A percentile compares a stretch with the other conserved stretches of the same genome.
These are phyloP conservation scores for Varecia variegata DNA, from an alignment of 2,797 vertebrate genomes.

Conservation along the genomic window DNA sequence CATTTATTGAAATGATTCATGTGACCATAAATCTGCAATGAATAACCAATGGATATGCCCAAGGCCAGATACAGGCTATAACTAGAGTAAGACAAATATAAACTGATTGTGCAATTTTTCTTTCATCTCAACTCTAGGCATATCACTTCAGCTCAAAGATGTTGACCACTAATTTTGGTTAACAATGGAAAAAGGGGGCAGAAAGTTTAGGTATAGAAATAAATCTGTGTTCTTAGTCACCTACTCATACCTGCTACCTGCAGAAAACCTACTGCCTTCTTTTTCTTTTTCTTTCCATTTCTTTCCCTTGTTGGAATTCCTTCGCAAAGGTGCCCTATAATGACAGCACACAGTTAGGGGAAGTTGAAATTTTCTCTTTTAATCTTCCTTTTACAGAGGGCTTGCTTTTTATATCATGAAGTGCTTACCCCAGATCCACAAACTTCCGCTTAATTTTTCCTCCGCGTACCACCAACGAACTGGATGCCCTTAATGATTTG, in stretches of 20 bases:
- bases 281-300: slow-evolving; percentile 84
- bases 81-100: neutral
- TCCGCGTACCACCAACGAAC: slow-evolving; percentile 83
- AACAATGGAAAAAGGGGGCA: neutral
- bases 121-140: neutral
- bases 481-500: slow-evolving; percentile 81
- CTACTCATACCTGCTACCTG: slow-evolving; percentile 87
- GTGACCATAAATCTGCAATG: neutral
- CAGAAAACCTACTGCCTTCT: slow-evolving; percentile 83
- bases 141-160: neutral
- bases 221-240: neutral
- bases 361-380: neutral
- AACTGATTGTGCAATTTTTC: neutral
- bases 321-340: slow-evolving; percentile 85
- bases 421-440: slow-evolving; percentile 88
- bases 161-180: neutral
- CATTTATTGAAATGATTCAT: neutral
- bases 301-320: slow-evolving; percentile 84
- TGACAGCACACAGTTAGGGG: slow-evolving; percentile 52
- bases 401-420: slow-evolving; percentile 34
- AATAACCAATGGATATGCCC: neutral
- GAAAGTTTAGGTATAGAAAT: neutral
- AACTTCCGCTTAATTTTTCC: slow-evolving; percentile 86
- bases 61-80: neutral
- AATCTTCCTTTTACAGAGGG: slow-evolving; percentile 37